Conservation (phyloP, 2,888 invertebrate genomes). For the Caenorhabditis uteleia region DNA sequence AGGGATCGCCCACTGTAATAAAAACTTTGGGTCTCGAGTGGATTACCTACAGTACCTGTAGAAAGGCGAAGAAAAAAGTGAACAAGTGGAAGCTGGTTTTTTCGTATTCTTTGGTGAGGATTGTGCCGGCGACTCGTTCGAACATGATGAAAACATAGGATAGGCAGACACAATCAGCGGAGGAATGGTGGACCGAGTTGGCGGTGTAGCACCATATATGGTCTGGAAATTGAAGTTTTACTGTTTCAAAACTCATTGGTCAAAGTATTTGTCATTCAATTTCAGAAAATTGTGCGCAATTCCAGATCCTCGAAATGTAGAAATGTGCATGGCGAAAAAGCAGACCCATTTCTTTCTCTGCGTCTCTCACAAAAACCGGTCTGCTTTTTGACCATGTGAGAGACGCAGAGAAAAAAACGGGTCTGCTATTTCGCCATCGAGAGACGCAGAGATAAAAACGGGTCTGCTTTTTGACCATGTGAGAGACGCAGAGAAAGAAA, state of each 20-base stretch:
- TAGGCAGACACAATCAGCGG: slow-evolving; percentile 23
- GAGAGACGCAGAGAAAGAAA: too few species aligned
- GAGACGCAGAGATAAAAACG: too few species aligned
- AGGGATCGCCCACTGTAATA: slow-evolving; percentile 29
- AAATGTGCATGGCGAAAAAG: too few species aligned
- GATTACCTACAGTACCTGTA: slow-evolving; percentile 7
- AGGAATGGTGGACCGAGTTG: slow-evolving; percentile 26
- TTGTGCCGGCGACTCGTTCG: slow-evolving; percentile 24
- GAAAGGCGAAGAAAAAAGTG: slow-evolving; percentile 17
- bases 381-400: too few species aligned
- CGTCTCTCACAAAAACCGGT: too few species aligned
- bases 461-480: too few species aligned
- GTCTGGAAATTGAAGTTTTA: slow-evolving; percentile 13
- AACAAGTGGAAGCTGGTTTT: slow-evolving; percentile 25
- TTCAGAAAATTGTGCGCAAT: too few species aligned
- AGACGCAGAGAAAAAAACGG: too few species aligned
- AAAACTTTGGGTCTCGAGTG: background rate
- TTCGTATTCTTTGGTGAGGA: slow-evolving; percentile 29
- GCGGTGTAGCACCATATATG: slow-evolving; percentile 27
- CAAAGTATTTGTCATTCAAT: background rate
- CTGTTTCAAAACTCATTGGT: background rate
- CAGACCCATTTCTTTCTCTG: too few species aligned
- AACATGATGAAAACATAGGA: slow-evolving; percentile 35
- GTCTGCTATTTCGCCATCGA: too few species aligned
- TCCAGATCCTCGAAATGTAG: too few species aligned